Base-by-base conservation (phyloP, 2,113 vertebrate genomes). In the Cyanoderma ruficeps region DNA sequence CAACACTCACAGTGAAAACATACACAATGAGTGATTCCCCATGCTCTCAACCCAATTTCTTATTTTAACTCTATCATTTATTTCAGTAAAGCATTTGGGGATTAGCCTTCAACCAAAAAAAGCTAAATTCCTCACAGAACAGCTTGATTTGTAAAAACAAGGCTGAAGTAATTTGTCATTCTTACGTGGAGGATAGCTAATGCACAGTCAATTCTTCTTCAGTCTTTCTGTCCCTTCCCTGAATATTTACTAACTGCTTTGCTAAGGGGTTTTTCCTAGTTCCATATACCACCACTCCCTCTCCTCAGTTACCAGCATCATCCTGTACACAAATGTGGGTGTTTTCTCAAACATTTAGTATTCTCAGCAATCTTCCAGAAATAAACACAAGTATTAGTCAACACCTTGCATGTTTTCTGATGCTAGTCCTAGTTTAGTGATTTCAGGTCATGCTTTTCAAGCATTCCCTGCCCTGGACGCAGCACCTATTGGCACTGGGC, bases 11-110 rank as follows among this genome's bases (percentile, higher is more conserved):
- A 14, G 33, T 24, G 50, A 89, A 92, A 95, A 89, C 80, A 93
- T 41, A 80, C 20, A 93, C 83, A 90, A 92, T n/a, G 41, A 25
- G 12, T 0, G 18, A 93, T 60, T 92, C 86, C 75, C 47, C 56
- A 17, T 19, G 59, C 70, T 87, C 81, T 94, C 56, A 91, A 91
- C 72, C 77, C 75, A 87, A 59, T 91, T 87, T 94, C 81, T 92
- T 94, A 92, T 89, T 96, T 92, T 93, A 92, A 65, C 64, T 89
- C 61, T 13, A 94, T 57, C 13, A 47, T 87, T 94, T 95, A 83
- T 93, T 91, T 95, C 89, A 61, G 87, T 19, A 61, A 93, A 74
- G 77, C 89, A 89, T 93, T 81, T 83, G 65, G 83, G 79, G 46
- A 90, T 88, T 90, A 90, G 90, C 83, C 86, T 88, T 83, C 86